Evolutionary conservation across 2,888 invertebrate species (phyloP).

Genomic region (Sarcophaga rosellei): DNA sequence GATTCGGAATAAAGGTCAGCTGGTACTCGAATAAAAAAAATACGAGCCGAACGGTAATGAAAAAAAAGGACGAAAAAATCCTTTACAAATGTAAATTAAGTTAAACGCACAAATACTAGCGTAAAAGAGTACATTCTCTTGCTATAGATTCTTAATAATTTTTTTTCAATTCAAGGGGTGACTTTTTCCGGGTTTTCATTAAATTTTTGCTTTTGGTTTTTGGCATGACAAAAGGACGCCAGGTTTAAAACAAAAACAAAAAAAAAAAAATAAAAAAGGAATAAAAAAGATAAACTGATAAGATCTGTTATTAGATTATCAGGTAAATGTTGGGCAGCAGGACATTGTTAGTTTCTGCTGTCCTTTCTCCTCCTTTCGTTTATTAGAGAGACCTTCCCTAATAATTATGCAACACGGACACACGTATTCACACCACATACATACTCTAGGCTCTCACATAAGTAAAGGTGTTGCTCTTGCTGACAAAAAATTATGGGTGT

Average conservation of each 20-base stretch:
- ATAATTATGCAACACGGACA: slow-evolving; percentile 57
- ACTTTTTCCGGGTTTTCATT: neutral
- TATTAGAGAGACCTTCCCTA: slow-evolving; percentile 22
- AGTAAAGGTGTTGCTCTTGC: slow-evolving; percentile 43
- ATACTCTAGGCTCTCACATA: neutral
- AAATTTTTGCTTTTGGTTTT: neutral
- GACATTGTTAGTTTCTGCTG: slow-evolving; percentile 44
- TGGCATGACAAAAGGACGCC: slow-evolving; percentile 61
- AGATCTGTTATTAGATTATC: slow-evolving; percentile 64
- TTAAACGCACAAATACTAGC: slow-evolving; percentile 44
- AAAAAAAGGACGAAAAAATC: slow-evolving; percentile 52
- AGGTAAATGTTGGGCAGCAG: slow-evolving; percentile 64
- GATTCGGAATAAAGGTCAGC: slow-evolving; percentile 66
- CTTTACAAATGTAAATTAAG: slow-evolving; percentile 67
- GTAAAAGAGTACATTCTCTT: slow-evolving; percentile 3
- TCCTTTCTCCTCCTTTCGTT: neutral
- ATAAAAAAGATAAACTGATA: slow-evolving; percentile 58
- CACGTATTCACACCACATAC: slow-evolving; percentile 13
- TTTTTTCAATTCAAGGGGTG: slow-evolving; percentile 24
- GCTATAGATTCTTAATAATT: slow-evolving; percentile 1
- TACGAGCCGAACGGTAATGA: neutral
- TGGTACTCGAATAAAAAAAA: slow-evolving; percentile 43
- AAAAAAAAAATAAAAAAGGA: slow-evolving; percentile 12
- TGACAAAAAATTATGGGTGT: slow-evolving; percentile 61
- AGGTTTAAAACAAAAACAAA: neutral